Conservation (phyloP, 2,113 vertebrate genomes). For the Procapra przewalskii region DNA sequence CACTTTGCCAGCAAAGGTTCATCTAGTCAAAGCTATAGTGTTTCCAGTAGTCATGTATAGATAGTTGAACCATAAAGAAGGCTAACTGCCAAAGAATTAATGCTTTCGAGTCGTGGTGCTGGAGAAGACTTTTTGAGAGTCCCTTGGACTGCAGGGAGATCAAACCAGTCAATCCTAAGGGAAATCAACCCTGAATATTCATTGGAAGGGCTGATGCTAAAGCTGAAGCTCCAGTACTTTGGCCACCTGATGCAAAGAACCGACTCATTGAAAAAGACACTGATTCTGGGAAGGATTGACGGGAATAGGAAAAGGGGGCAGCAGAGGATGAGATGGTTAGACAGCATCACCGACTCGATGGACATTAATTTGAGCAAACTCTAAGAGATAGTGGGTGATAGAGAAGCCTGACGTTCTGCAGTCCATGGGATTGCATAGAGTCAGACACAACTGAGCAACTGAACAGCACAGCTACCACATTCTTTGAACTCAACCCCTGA, state of each 20-base stretch:
- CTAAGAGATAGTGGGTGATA: not conserved
- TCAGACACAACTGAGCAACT: not conserved
- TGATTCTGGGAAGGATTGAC: not conserved
- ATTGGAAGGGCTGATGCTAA: not conserved
- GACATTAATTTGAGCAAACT: not conserved
- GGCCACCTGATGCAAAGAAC: not conserved
- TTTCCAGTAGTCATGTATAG: not conserved
- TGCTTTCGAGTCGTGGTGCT: not conserved
- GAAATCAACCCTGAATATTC: not conserved
- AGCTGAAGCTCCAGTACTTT: not conserved
- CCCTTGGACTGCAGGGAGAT: not conserved
- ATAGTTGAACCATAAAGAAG: not conserved
- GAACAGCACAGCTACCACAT: not conserved
- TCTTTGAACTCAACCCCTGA: not conserved
- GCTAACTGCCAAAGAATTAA: not conserved
- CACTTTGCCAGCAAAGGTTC: not conserved
- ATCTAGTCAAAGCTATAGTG: not conserved
- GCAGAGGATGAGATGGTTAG: not conserved
- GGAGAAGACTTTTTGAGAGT: not conserved
- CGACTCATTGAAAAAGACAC: not conserved
- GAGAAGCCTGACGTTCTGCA: not conserved
- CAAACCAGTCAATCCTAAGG: not conserved
- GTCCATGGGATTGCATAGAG: not conserved
- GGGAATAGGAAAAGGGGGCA: not conserved
- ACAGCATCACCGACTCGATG: not conserved